Evolutionary conservation across 2,797 vertebrate genomes (phyloP).

Genomic region (Syndactyla subalaris): DNA sequence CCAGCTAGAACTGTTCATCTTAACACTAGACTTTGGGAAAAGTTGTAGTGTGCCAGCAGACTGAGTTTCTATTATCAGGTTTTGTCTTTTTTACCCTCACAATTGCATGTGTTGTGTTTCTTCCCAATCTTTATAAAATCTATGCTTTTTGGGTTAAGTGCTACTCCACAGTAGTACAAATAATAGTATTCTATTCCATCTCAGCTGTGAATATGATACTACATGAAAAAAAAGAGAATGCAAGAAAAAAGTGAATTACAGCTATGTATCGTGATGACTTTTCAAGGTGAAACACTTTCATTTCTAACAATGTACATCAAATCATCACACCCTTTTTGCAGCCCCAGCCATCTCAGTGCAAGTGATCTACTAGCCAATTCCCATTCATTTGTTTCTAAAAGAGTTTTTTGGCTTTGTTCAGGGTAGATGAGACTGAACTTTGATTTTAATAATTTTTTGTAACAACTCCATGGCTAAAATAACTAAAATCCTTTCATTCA

Average conservation of each 20-base stretch:
- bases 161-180: background rate
- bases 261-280: background rate
- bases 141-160: background rate
- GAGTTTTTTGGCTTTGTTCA: conserved; percentile 1
- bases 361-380: background rate
- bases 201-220: background rate
- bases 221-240: background rate
- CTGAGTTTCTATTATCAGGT: background rate
- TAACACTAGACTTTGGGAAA: background rate
- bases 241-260: background rate
- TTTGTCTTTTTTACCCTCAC: background rate
- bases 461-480: conserved; percentile 50
- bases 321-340: background rate
- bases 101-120: background rate
- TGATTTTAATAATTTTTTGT: conserved; percentile 54
- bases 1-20: background rate
- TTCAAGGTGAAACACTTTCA: background rate
- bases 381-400: conserved; percentile 19
- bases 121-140: background rate
- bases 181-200: background rate
- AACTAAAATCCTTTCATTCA: conserved; percentile 49
- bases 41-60: background rate
- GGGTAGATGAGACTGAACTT: conserved; percentile 21
- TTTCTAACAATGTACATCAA: background rate
- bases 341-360: background rate